Conservation (phyloP, 2,797 vertebrate species). For the Notoglanidium macrostoma region DNA sequence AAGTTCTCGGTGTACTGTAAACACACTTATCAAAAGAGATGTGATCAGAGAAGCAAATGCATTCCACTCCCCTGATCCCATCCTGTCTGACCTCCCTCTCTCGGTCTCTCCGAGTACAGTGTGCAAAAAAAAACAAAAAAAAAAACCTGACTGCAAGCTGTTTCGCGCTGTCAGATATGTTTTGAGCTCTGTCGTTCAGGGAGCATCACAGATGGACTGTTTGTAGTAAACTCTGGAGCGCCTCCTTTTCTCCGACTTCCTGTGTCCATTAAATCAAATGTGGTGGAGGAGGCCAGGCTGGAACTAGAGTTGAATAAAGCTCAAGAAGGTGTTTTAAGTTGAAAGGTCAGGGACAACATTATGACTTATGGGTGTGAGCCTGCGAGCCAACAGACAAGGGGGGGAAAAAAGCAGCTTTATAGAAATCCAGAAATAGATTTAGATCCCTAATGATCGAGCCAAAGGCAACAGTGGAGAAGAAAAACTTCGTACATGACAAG, state of each 20-base stretch:
- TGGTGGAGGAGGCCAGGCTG: background rate
- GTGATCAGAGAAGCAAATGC: background rate
- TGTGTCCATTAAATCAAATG: conserved; percentile 25
- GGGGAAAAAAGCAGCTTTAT: background rate
- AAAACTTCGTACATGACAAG: background rate
- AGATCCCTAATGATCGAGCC: background rate
- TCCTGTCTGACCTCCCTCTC: conserved; percentile 17
- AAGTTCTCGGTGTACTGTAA: conserved; percentile 22
- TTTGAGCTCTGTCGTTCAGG: conserved; percentile 20
- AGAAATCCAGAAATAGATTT: background rate
- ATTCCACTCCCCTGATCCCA: background rate
- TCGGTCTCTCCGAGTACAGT: background rate
- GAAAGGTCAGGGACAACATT: background rate
- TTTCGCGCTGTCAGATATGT: conserved; percentile 33
- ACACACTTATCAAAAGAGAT: conserved; percentile 26
- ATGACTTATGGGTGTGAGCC: background rate
- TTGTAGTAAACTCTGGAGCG: conserved; percentile 21
- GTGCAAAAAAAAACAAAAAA: background rate
- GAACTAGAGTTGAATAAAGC: background rate
- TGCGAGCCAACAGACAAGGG: background rate
- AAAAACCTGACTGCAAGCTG: conserved; percentile 2
- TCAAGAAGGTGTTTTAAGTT: background rate
- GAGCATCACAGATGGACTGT: conserved; percentile 26
- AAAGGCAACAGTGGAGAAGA: background rate
- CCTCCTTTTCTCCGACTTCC: conserved; percentile 27